These are phyloP conservation scores for Ceramica pisi DNA, from an alignment of 2,888 invertebrate genomes.

Conservation along the genomic window DNA sequence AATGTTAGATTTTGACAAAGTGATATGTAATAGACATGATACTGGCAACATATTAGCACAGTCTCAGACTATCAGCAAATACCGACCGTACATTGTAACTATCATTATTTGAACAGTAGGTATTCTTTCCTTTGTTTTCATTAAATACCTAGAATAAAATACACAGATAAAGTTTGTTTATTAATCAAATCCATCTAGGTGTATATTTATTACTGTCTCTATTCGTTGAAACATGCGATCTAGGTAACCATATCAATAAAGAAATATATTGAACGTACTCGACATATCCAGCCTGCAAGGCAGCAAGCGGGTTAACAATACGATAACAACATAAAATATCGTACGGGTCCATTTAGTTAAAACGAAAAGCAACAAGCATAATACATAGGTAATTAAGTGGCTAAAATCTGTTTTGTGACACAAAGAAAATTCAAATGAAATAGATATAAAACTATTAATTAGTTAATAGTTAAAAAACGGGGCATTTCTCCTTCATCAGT, in stretches of 20 bases:
- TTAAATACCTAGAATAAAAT: neutral
- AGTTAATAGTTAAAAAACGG: neutral
- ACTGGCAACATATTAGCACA: neutral
- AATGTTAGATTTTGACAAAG: neutral
- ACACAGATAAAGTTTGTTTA: neutral
- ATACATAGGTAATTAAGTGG: too few relatives aligned
- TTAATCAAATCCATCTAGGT: neutral
- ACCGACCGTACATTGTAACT: neutral
- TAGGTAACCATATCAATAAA: neutral
- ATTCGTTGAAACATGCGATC: neutral
- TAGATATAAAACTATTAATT: too few relatives aligned
- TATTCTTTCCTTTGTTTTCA: neutral
- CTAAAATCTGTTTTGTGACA: neutral
- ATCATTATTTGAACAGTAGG: slow-evolving; percentile 22
- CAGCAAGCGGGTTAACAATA: neutral
- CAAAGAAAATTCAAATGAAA: neutral
- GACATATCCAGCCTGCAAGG: too few relatives aligned
- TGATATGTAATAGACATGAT: neutral
- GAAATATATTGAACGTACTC: neutral
- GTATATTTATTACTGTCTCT: neutral
- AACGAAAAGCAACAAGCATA: neutral
- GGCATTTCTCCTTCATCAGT: neutral
- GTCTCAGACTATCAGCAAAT: slow-evolving; percentile 17
- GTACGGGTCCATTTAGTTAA: neutral
- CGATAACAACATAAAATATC: neutral